Percentiles rank a stretch among this genome's conserved stretches.
phyloP scores from a whole-genome alignment of 1,140 invertebrate species.

The Pseudobourletiella spinata region DNA sequence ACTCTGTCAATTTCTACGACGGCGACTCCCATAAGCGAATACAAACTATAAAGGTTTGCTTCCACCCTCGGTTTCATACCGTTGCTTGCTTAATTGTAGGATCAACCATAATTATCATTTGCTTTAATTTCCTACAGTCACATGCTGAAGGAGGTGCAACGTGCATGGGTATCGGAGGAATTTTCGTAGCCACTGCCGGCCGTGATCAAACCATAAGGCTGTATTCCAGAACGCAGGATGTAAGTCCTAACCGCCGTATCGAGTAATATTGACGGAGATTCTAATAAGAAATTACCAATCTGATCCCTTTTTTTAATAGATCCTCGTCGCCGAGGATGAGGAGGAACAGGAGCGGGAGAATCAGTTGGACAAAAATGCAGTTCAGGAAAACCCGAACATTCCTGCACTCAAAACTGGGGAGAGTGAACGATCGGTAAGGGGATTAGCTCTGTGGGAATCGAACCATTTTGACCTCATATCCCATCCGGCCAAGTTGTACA shows the following conservation, averaged over 20 bases:
- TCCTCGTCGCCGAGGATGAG: constrained; percentile 83
- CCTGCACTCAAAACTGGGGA: constrained; percentile 74
- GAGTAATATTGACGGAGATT: too few relatives aligned
- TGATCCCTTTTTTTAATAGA: too few relatives aligned
- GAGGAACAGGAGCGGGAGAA: constrained; percentile 72
- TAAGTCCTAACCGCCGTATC: too few relatives aligned
- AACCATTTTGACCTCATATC: too few relatives aligned
- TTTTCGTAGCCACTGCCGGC: constrained; percentile 70
- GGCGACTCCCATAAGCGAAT: constrained; percentile 87
- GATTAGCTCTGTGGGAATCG: too few relatives aligned
- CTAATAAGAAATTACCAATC: too few relatives aligned
- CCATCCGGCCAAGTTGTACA: background rate
- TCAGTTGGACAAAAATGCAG: constrained; percentile 58
- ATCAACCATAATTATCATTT: too few relatives aligned
- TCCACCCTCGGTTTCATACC: constrained; percentile 5
- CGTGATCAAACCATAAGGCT: constrained; percentile 80
- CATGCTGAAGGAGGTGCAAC: constrained; percentile 34
- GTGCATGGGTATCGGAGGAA: constrained; percentile 55
- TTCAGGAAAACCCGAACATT: constrained; percentile 57
- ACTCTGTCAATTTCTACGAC: constrained; percentile 69
- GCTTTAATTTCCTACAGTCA: too few relatives aligned
- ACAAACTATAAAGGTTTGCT: constrained; percentile 66
- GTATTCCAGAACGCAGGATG: constrained; percentile 76
- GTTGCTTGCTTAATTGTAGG: too few relatives aligned
- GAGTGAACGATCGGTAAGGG: constrained; percentile 75